Conservation (phyloP, 2,797 vertebrate species). For the Sebastes itinus region DNA sequence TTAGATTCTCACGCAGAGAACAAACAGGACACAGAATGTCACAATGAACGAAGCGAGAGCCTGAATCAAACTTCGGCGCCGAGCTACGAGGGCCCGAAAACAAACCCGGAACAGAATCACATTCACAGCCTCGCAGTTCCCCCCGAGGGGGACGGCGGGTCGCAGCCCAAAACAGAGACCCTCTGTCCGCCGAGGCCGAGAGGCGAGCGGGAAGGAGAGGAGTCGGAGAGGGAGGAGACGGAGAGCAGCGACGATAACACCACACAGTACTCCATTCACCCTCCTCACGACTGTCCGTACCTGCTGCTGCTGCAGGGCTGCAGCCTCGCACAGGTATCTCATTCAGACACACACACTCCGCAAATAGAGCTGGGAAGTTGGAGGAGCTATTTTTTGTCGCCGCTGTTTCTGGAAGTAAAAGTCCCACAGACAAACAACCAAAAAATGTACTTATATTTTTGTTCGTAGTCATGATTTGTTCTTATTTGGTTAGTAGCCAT, state of each 20-base stretch:
- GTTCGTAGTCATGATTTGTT: no score
- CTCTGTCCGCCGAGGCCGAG: conserved; percentile 67
- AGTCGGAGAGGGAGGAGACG: conserved; percentile 82
- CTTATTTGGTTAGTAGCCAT: no score
- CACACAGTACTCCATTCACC: conserved; percentile 87
- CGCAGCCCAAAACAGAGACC: conserved; percentile 70
- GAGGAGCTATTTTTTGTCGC: neutral
- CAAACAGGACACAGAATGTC: neutral
- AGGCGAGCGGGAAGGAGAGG: conserved; percentile 74
- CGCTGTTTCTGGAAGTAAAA: neutral
- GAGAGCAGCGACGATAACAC: conserved; percentile 83
- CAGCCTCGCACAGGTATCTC: conserved; percentile 80
- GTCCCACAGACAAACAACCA: neutral
- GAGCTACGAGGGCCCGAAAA: neutral
- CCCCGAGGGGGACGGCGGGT: conserved; percentile 31
- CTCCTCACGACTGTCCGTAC: conserved; percentile 85
- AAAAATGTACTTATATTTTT: neutral
- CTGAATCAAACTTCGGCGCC: conserved; percentile 9
- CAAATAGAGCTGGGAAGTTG: neutral
- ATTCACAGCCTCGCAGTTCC: conserved; percentile 21
- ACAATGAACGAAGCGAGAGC: conserved; percentile 4
- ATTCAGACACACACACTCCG: conserved; percentile 41
- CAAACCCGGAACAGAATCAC: conserved; percentile 39
- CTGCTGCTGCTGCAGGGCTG: conserved; percentile 86
- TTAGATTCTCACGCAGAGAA: conserved; percentile 43